Percentiles rank a stretch among this genome's conserved stretches.
Evolutionary conservation across 2,797 vertebrate species (phyloP).

Genomic region (Selene dorsalis): DNA sequence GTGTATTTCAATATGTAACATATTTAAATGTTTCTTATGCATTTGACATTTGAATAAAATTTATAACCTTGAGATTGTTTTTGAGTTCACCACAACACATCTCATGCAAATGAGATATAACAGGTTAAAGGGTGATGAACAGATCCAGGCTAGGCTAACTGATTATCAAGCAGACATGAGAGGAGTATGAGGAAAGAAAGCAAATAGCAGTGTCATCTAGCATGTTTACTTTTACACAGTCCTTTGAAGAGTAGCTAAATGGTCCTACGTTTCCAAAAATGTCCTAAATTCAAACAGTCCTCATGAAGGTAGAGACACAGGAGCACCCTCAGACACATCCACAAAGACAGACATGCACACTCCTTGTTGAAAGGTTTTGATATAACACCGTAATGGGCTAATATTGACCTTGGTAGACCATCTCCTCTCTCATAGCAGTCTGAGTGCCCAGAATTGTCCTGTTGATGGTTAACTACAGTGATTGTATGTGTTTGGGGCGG

Average conservation of each 20-base stretch:
- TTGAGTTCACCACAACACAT: background rate
- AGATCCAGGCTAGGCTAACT: background rate
- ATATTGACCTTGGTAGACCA: conserved; percentile 71
- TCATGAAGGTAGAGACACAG: background rate
- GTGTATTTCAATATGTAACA: conserved; percentile 36
- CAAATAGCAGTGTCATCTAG: background rate
- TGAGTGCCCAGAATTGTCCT: conserved; percentile 33
- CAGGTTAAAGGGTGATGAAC: background rate
- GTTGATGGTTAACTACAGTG: conserved; percentile 71
- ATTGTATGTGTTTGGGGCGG: conserved; percentile 10
- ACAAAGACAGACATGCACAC: conserved; percentile 29
- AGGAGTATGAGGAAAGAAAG: background rate
- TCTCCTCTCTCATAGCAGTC: conserved; percentile 48
- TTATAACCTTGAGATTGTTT: conserved; percentile 14
- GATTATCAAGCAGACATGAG: background rate
- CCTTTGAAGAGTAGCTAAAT: background rate
- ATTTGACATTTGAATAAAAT: conserved; percentile 53
- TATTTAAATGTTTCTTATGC: conserved; percentile 63
- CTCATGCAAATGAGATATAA: background rate
- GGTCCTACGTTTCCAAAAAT: background rate
- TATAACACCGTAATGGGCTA: conserved; percentile 70
- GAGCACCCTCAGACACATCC: background rate
- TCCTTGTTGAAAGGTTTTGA: conserved; percentile 54
- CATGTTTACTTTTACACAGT: background rate
- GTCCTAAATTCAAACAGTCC: background rate